Conservation (phyloP, 1,140 invertebrate species). For the Oreohelix idahoensis region DNA sequence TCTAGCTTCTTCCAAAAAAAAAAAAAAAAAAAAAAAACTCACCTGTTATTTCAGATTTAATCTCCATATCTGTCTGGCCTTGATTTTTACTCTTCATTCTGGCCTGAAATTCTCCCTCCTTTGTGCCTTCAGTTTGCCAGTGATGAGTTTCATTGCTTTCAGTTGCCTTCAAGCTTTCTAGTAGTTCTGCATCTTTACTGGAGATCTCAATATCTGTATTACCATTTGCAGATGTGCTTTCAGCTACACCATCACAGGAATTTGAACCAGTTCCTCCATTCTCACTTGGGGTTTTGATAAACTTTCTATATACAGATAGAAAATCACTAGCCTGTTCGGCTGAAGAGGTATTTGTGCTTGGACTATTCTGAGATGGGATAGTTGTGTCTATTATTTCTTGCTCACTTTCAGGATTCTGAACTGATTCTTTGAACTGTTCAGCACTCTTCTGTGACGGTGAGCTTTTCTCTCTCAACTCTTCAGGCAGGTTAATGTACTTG, state of each 20-base stretch:
- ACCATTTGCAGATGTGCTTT: not conserved
- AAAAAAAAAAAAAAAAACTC: not conserved
- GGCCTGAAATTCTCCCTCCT: not conserved
- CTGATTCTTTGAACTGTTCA: not conserved
- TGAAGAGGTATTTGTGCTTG: not conserved
- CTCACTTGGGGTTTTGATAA: conserved; percentile 13
- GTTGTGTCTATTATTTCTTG: not conserved
- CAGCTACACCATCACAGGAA: not conserved
- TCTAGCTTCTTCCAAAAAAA: no score
- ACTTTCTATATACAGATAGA: conserved; percentile 13
- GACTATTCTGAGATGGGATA: not conserved
- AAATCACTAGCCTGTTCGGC: conserved; percentile 15
- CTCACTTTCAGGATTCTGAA: not conserved
- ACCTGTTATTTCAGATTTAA: conserved; percentile 7
- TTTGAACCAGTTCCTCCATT: conserved; percentile 1
- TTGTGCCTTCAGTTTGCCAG: not conserved
- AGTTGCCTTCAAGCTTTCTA: not conserved
- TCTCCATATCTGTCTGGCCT: not conserved
- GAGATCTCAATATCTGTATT: not conserved
- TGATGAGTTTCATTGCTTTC: not conserved
- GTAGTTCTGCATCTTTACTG: not conserved
- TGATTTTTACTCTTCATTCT: not conserved
- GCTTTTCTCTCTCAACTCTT: conserved; percentile 49
- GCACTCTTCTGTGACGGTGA: not conserved
- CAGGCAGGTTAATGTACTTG: conserved; percentile 60